Evolutionary conservation across 2,113 vertebrate genomes (phyloP).

Genomic region (zebrafish (Danio rerio)): GRCz12tu NC_133196.1:31880001-31880500

Average conservation of each 20-base stretch:
- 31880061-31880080: too few species aligned
- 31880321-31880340: background rate
- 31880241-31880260: background rate
- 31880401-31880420: slow-evolving; percentile 5
- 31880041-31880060: too few species aligned
- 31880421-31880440: slow-evolving; percentile 69
- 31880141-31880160: too few species aligned
- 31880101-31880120: too few species aligned
- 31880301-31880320: background rate
- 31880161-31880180: background rate
- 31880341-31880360: slow-evolving; percentile 19
- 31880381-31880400: slow-evolving; percentile 53
- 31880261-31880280: background rate
- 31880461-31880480: background rate
- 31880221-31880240: background rate
- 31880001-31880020: too few species aligned
- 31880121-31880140: too few species aligned
- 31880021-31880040: too few species aligned
- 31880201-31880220: background rate
- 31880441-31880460: slow-evolving; percentile 63
- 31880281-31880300: background rate
- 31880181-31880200: background rate
- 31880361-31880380: slow-evolving; percentile 50
- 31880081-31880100: too few species aligned
- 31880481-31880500: background rate